Evolutionary conservation across 2,888 invertebrate species (phyloP).

Genomic region (Eupithecia subfuscata): DNA sequence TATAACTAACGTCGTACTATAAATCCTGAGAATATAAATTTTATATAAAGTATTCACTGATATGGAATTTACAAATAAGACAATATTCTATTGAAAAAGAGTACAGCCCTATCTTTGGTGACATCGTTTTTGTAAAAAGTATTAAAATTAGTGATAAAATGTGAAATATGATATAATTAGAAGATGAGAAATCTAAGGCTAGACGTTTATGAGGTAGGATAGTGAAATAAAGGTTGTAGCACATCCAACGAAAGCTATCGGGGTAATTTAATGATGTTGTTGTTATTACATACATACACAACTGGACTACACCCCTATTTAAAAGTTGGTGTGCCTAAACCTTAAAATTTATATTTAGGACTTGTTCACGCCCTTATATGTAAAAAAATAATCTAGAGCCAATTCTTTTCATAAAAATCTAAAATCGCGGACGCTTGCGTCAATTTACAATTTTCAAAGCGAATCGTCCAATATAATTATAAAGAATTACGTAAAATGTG

Average conservation of each 20-base stretch:
- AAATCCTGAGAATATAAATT: slow-evolving; percentile 41
- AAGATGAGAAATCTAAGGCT: slow-evolving; percentile 63
- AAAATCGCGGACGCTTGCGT: slow-evolving; percentile 5
- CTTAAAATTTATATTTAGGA: neutral
- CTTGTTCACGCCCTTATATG: neutral
- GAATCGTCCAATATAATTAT: neutral
- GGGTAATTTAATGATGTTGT: neutral
- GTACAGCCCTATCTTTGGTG: slow-evolving; percentile 81
- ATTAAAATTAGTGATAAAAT: slow-evolving; percentile 36
- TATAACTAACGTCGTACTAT: slow-evolving; percentile 72
- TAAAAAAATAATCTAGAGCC: neutral
- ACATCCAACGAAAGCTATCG: neutral
- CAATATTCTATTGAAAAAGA: slow-evolving; percentile 46
- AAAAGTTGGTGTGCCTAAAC: neutral
- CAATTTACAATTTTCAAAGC: neutral
- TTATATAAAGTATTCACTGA: slow-evolving; percentile 59
- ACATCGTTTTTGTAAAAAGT: slow-evolving; percentile 48
- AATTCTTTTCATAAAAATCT: neutral
- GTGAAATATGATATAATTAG: slow-evolving; percentile 35
- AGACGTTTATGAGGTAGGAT: slow-evolving; percentile 80
- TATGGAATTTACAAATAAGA: slow-evolving; percentile 62
- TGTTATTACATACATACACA: neutral
- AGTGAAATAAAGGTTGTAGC: slow-evolving; percentile 40
- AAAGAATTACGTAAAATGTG: slow-evolving; percentile 9
- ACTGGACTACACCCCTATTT: neutral